phyloP scores from a whole-genome alignment of 2,888 invertebrate genomes.

The Seira sanloemensis region DNA sequence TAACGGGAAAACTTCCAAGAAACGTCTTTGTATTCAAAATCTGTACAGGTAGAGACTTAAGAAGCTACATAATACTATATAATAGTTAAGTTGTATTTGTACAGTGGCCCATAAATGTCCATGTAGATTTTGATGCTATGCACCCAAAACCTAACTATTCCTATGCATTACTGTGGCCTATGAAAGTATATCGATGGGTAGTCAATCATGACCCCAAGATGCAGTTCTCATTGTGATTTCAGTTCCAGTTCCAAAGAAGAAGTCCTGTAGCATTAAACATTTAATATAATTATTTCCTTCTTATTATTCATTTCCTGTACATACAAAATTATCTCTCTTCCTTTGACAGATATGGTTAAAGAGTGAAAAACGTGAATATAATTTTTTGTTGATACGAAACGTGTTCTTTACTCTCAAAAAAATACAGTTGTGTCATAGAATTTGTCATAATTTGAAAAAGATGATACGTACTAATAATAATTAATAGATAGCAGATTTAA shows the following conservation, averaged over 20 bases:
- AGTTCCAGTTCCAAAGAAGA: constrained; percentile 51
- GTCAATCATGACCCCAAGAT: not conserved
- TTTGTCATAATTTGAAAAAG: too few relatives aligned
- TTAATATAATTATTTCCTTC: not conserved
- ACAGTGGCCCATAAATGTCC: too few relatives aligned
- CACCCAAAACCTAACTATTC: constrained; percentile 34
- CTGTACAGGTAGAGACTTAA: constrained; percentile 44
- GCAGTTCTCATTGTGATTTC: constrained; percentile 51
- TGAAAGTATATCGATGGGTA: not conserved
- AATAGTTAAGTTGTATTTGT: too few relatives aligned
- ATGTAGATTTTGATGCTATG: constrained; percentile 29
- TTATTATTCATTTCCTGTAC: not conserved
- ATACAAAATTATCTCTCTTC: too few relatives aligned
- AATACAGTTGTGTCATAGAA: too few relatives aligned
- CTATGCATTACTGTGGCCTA: not conserved
- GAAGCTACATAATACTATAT: too few relatives aligned
- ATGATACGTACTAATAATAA: too few relatives aligned
- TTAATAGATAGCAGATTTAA: too few relatives aligned
- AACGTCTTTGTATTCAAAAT: constrained; percentile 60
- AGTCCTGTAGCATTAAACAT: not conserved
- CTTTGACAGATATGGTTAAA: not conserved
- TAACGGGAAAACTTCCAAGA: constrained; percentile 46
- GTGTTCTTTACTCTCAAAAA: too few relatives aligned
- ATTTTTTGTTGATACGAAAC: too few relatives aligned
- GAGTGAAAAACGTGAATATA: not conserved